Base-by-base conservation (phyloP, 2,888 invertebrate genomes). In the Phyllotreta cruciferae region DNA sequence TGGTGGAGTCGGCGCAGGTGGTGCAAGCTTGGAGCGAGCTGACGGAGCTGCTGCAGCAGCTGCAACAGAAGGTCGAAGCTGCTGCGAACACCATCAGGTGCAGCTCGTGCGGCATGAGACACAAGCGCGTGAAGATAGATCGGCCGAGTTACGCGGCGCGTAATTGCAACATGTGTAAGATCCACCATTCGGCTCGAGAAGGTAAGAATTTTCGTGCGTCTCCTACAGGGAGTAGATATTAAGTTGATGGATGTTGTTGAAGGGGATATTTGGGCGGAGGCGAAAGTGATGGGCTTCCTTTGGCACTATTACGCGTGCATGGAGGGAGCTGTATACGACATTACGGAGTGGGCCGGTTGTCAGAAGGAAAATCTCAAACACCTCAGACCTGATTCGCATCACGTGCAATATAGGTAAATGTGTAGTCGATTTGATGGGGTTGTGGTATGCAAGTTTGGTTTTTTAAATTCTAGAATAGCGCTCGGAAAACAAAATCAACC, bases 201-300 rank as follows among this genome's bases (percentile, higher is more conserved):
- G 96, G 96, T 64, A 14, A 36, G 5, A n/a, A n/a, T n/a, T n/a
- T n/a, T n/a, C n/a, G n/a, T n/a, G n/a, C n/a, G n/a, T n/a, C n/a
- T n/a, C n/a, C n/a, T n/a, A n/a, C n/a, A n/a, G n/a, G n/a, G n/a
- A n/a, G n/a, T n/a, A 36, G 11, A 42, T 42, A 42, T 42, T 42
- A 7, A 42, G 4, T 42, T 6, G 11, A 42, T 38, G 8, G 38
- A 38, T 38, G 8, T 47, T 9, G 8, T 47, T 47, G 8, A 94
- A 92, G 96, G 96, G 64, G 96, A 96, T 80, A 94, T 96, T 74
- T 96, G 97, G 97, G 96, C 96, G 50, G 97, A 97, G 82, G 93
- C 94, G 3, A 71, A 73, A 54, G 67, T 64, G 10, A 64, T 95
- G 83, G 96, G 96, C 10, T 88, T 96, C 73, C 87, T 93, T 52